Evolutionary conservation across 1,140 invertebrate species (phyloP).

Genomic region (Cydia pomonella): DNA sequence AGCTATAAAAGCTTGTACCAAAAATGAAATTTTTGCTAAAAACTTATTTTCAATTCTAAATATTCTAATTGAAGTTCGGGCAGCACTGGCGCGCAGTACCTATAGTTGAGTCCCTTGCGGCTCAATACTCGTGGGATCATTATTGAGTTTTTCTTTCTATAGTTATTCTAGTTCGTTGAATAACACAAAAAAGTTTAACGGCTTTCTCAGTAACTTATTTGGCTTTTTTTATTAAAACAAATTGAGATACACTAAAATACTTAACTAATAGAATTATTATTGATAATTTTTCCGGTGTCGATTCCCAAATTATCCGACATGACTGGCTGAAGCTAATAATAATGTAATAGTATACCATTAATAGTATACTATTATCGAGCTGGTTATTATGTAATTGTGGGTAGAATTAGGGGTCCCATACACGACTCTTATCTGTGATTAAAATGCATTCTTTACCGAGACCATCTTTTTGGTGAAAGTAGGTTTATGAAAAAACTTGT

Average conservation of each 20-base stretch:
- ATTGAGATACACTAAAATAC: neutral
- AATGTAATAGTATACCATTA: neutral
- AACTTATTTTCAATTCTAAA: too few relatives aligned
- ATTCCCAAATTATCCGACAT: constrained; percentile 8
- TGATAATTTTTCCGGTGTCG: constrained; percentile 11
- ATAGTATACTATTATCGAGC: constrained; percentile 33
- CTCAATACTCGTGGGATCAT: too few relatives aligned
- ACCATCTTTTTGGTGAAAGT: too few relatives aligned
- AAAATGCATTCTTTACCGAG: neutral
- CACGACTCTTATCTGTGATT: neutral
- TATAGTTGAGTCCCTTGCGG: too few relatives aligned
- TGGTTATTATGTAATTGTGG: constrained; percentile 42
- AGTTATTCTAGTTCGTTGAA: too few relatives aligned
- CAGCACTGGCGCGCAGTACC: too few relatives aligned
- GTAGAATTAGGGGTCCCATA: constrained; percentile 38
- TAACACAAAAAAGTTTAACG: too few relatives aligned
- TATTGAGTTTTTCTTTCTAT: too few relatives aligned
- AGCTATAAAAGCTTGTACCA: too few relatives aligned
- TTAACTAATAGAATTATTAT: constrained; percentile 22
- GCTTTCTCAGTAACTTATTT: neutral
- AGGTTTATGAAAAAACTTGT: too few relatives aligned
- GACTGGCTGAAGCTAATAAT: neutral
- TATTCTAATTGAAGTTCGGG: too few relatives aligned
- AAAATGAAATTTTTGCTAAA: too few relatives aligned
- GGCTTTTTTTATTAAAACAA: neutral